These are phyloP conservation scores for Hipposideros armiger DNA, from an alignment of 2,113 vertebrate genomes.

Conservation along the genomic window DNA sequence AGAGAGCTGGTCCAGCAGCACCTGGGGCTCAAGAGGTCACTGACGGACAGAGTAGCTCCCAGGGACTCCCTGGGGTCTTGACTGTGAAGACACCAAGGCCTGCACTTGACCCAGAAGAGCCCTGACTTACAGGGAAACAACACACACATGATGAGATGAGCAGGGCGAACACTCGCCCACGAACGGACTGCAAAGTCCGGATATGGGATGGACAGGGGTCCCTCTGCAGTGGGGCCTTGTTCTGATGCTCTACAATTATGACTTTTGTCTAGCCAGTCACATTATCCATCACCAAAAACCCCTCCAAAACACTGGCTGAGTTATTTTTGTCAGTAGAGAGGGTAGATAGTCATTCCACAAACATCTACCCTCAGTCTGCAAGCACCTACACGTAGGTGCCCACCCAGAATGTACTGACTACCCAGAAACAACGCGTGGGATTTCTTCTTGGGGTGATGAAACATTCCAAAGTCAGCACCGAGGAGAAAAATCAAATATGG, in stretches of 20 bases:
- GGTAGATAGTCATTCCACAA: neutral
- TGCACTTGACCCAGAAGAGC: neutral
- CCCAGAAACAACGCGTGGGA: too few species aligned
- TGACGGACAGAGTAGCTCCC: neutral
- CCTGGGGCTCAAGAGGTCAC: neutral
- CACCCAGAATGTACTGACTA: neutral
- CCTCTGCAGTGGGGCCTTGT: rapidly evolving
- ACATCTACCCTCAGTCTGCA: neutral
- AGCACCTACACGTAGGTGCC: neutral
- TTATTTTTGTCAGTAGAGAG: neutral
- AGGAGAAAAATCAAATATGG: neutral
- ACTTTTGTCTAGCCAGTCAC: neutral
- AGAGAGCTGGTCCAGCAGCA: neutral
- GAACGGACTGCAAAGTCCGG: neutral
- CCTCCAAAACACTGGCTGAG: neutral
- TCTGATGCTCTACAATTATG: rapidly evolving
- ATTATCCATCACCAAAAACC: neutral
- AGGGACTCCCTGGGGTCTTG: neutral
- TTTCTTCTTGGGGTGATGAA: neutral
- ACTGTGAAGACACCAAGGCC: neutral
- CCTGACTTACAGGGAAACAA: neutral
- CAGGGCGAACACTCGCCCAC: neutral
- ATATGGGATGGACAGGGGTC: rapidly evolving
- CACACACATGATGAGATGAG: rapidly evolving
- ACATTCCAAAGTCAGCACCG: neutral